Percentiles rank a stretch among this genome's conserved stretches.
Evolutionary conservation across 1,140 invertebrate species (phyloP).

Genomic region (Ooceraea biroi): DNA sequence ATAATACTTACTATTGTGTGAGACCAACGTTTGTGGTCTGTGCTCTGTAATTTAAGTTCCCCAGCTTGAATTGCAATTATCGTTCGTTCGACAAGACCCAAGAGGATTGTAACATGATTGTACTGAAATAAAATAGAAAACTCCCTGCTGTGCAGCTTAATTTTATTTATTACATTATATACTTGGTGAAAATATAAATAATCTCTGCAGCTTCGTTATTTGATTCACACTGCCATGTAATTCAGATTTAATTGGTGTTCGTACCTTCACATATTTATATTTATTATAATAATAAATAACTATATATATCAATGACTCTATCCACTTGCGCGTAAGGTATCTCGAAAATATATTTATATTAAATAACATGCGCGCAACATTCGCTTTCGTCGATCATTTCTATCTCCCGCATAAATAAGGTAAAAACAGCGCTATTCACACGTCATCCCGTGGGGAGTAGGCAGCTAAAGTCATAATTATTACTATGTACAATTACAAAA

Average conservation of each 20-base stretch:
- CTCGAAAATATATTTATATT: constrained; percentile 22
- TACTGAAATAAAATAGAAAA: background rate
- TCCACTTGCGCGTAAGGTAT: background rate
- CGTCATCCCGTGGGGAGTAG: background rate
- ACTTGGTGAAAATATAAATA: constrained; percentile 28
- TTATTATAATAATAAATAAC: no score
- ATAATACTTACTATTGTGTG: background rate
- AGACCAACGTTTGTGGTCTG: background rate
- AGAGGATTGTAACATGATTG: background rate
- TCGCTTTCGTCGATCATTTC: constrained; percentile 1
- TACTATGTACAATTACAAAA: constrained; percentile 16
- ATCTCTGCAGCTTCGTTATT: constrained; percentile 12
- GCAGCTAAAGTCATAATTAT: constrained; percentile 4
- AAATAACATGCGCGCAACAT: background rate
- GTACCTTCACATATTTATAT: background rate
- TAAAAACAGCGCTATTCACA: constrained; percentile 21
- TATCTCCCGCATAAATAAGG: background rate
- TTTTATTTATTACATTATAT: constrained; percentile 27
- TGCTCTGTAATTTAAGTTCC: background rate
- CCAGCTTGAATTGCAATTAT: background rate
- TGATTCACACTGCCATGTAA: constrained; percentile 5
- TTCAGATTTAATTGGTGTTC: constrained; percentile 20
- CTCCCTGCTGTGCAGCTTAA: constrained; percentile 31
- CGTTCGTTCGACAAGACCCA: background rate
- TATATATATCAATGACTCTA: constrained; percentile 4